Evolutionary conservation across 2,797 vertebrate genomes (phyloP), one percentile per base, ranked within the genome.

Genomic region (Thripadectes ignobilis): DNA sequence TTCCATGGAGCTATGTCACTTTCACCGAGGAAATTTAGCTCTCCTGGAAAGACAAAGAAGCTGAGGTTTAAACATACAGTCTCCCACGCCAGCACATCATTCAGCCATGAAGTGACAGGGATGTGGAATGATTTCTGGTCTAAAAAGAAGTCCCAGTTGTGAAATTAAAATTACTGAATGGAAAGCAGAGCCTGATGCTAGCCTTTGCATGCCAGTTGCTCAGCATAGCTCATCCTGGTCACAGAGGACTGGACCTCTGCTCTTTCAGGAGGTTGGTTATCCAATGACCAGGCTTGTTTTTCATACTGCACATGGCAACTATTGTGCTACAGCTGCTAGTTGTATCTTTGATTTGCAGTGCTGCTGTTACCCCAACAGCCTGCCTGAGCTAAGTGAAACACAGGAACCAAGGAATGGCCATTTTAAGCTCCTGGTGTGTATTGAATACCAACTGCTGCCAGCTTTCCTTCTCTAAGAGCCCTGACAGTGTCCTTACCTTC

Each of bases 401-500:
- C 0, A 69, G 68, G 46, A 93, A 85, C 30, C 5, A n/a, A 69
- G 26, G 55, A 84, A 75, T 41, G 76, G n/a, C 46, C 49, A 21
- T 84, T 88, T 78, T 68, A 74, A 68, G 55, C 32, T 85, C 46
- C 58, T 62, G 39, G 30, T 77, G n/a, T 29, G 21, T 10, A 26
- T 65, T 66, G 58, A 77, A 68, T 45, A 72, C 78, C 69, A 93
- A 48, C 73, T 90, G 76, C 69, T 86, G 83, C 76, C 90, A 85
- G 59, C 48, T 78, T 93, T 95, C 59, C 80, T 88, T 34, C 30
- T 85, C 63, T 61, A 90, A 95, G 76, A 88, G 66, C 43, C 21
- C n/a, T 92, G 92, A 89, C 93, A 94, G 29, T 32, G 72, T 75
- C 65, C 46, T 85, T 68, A 83, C 48, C 43, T 82, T 93, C 66